phyloP scores from a whole-genome alignment of 1,140 invertebrate species.

The Sweltsa coloradensis region DNA sequence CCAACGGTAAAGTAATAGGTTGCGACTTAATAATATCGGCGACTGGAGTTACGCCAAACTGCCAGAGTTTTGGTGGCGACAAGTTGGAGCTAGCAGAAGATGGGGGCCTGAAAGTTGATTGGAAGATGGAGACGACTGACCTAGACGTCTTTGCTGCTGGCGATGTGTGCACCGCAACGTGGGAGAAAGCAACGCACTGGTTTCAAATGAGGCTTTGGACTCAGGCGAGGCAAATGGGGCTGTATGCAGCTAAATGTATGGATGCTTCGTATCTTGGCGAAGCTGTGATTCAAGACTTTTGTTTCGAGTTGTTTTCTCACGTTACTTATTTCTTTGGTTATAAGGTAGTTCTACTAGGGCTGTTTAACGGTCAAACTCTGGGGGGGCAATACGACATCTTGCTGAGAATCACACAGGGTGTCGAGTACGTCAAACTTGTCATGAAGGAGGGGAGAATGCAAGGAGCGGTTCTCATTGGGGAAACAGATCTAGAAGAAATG shows the following conservation, averaged over 20 bases:
- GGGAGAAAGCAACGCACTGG: conserved; percentile 75
- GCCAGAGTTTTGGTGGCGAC: conserved; percentile 33
- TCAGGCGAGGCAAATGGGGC: conserved; percentile 94
- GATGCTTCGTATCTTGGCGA: conserved; percentile 45
- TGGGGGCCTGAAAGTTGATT: conserved; percentile 70
- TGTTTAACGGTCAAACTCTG: conserved; percentile 88
- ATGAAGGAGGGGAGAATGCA: conserved; percentile 73
- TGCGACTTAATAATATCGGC: conserved; percentile 94
- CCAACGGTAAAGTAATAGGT: conserved; percentile 57
- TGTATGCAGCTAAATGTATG: conserved; percentile 88
- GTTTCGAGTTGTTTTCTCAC: conserved; percentile 95
- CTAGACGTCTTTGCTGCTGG: conserved; percentile 84
- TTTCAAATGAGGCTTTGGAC: conserved; percentile 97
- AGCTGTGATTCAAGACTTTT: conserved; percentile 73
- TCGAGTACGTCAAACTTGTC: conserved; percentile 87
- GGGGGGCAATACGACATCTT: conserved; percentile 76
- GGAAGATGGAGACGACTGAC: conserved; percentile 71
- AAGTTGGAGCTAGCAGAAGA: conserved; percentile 48
- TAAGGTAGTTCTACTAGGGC: conserved; percentile 85
- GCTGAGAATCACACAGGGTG: conserved; percentile 65
- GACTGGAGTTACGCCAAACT: conserved; percentile 76
- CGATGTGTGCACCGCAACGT: conserved; percentile 74
- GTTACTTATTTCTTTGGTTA: conserved; percentile 91
- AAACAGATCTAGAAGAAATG: conserved; percentile 95
- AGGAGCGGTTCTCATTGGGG: conserved; percentile 90